Conservation (phyloP, 2,797 vertebrate species). For the Dryobates pubescens region DNA sequence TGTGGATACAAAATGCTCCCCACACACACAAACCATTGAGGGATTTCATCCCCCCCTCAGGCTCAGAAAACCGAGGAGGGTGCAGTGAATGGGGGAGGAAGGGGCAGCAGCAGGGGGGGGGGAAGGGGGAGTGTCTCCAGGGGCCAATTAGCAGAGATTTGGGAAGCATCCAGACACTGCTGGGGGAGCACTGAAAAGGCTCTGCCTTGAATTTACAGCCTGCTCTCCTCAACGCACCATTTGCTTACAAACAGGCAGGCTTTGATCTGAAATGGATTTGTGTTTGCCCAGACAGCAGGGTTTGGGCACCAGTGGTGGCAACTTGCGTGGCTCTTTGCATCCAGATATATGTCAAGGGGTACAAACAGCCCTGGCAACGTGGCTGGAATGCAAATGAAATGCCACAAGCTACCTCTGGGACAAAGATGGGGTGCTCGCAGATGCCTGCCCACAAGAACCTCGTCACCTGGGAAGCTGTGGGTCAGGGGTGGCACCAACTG, state of each 20-base stretch:
- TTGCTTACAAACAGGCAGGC: not conserved
- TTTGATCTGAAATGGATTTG: not conserved
- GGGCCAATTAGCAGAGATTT: conserved; percentile 75
- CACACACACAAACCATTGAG: not conserved
- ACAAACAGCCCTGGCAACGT: accelerated
- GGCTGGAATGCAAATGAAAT: not conserved
- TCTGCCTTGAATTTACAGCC: conserved; percentile 43
- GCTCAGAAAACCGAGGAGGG: conserved; percentile 49
- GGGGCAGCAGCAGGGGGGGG: too few relatives aligned
- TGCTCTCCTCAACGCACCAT: not conserved
- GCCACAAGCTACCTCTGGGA: not conserved
- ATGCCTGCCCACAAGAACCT: not conserved
- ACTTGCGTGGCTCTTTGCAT: not conserved
- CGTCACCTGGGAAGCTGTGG: not conserved
- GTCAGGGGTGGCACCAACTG: not conserved
- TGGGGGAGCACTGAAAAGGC: not conserved
- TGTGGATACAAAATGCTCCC: not conserved
- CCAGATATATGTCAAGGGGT: not conserved
- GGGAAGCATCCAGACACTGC: conserved; percentile 60
- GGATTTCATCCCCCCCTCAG: not conserved
- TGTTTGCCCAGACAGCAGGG: conserved; percentile 33
- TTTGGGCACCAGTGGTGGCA: not conserved
- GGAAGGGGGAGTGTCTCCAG: not conserved
- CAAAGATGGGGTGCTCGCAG: not conserved
- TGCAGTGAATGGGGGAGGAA: conserved; percentile 37